A percentile compares a stretch with the other conserved stretches of the same genome.
phyloP scores from a whole-genome alignment of 2,888 invertebrate species.

The Ophion costatus region DNA sequence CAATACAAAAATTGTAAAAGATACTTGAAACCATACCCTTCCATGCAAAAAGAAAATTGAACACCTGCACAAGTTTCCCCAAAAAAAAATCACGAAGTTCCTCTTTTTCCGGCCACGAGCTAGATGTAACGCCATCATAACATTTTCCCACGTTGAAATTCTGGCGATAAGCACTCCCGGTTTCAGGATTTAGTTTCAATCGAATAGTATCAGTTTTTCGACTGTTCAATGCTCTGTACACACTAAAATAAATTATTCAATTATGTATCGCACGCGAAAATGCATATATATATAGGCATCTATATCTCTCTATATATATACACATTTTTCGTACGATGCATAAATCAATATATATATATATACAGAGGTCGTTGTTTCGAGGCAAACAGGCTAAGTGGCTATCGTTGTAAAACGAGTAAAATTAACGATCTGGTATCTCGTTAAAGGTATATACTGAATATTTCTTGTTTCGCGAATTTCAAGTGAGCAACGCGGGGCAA shows the following conservation, averaged over 20 bases:
- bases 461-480: conserved; percentile 48
- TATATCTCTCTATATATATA: neutral
- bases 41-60: too few species aligned
- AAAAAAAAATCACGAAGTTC: too few species aligned
- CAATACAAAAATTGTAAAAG: too few species aligned
- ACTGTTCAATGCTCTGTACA: neutral
- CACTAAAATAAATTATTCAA: neutral
- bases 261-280: neutral
- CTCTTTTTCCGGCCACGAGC: too few species aligned
- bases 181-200: too few species aligned
- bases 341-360: neutral
- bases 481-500: conserved; percentile 5
- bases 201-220: too few species aligned
- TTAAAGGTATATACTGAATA: conserved; percentile 33
- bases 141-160: too few species aligned
- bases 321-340: neutral
- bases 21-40: too few species aligned
- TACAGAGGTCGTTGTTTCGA: conserved; percentile 11
- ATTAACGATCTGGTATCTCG: conserved; percentile 54
- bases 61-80: too few species aligned
- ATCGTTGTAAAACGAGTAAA: conserved; percentile 47
- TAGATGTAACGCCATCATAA: too few species aligned
- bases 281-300: too few species aligned
- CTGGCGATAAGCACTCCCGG: too few species aligned
- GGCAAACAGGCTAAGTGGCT: conserved; percentile 44